Conservation (phyloP, 2,797 vertebrate genomes). For the Geotrypetes seraphini region DNA sequence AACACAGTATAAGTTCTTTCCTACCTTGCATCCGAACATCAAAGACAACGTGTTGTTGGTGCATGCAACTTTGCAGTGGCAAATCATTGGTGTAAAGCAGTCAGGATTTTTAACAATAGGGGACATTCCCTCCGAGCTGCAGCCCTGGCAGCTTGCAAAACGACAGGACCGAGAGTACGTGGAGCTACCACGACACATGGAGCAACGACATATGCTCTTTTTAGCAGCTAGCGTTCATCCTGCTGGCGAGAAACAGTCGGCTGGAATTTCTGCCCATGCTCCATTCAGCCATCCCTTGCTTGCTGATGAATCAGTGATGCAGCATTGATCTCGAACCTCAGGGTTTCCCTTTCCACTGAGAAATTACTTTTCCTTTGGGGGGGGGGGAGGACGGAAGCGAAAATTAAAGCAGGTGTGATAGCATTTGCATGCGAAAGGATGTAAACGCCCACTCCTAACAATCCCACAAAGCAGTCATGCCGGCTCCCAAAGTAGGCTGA, state of each 20-base stretch:
- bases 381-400: constrained; percentile 33
- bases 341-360: constrained; percentile 40
- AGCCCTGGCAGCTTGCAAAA: constrained; percentile 49
- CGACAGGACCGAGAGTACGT: constrained; percentile 37
- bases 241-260: constrained; percentile 33
- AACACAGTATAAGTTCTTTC: constrained; percentile 38
- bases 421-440: constrained; percentile 60
- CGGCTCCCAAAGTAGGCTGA: constrained; percentile 57
- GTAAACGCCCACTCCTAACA: constrained; percentile 59
- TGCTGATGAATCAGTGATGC: constrained; percentile 38
- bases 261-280: constrained; percentile 40
- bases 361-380: constrained; percentile 27
- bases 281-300: constrained; percentile 46
- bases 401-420: constrained; percentile 54
- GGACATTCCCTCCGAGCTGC: constrained; percentile 73
- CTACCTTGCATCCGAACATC: constrained; percentile 98
- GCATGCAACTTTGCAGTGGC: constrained; percentile 95
- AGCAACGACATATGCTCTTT: constrained; percentile 44
- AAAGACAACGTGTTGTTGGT: constrained; percentile 86
- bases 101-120: constrained; percentile 74
- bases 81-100: constrained; percentile 80
- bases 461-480: constrained; percentile 57
- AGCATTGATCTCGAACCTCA: constrained; percentile 28
- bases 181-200: constrained; percentile 41
- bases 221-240: constrained; percentile 39